Evolutionary conservation across 2,113 vertebrate genomes (phyloP).

Genomic region (Saguinus midas): DNA sequence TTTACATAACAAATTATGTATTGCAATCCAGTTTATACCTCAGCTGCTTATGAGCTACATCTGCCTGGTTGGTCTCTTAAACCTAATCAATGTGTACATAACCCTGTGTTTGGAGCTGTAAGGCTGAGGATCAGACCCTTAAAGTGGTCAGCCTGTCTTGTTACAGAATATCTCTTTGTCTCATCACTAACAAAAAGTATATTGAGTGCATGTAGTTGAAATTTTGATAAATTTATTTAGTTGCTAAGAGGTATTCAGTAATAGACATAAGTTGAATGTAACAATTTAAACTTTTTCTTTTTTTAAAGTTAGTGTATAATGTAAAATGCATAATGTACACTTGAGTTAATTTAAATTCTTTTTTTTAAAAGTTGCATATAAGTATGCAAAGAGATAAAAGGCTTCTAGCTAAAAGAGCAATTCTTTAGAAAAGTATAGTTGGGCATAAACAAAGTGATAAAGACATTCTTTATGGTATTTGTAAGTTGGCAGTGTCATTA

Average conservation of each 20-base stretch:
- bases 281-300: slow-evolving; percentile 13
- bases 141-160: neutral
- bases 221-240: slow-evolving; percentile 35
- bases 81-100: neutral
- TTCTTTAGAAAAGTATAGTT: slow-evolving; percentile 18
- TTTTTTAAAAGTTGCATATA: slow-evolving; percentile 11
- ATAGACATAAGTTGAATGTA: neutral
- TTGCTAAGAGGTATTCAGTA: neutral
- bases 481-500: neutral
- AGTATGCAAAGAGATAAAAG: neutral
- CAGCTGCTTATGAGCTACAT: neutral
- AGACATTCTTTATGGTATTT: neutral
- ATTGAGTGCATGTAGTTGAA: slow-evolving; percentile 9
- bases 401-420: neutral
- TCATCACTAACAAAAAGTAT: neutral
- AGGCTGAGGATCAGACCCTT: neutral
- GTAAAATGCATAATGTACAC: neutral
- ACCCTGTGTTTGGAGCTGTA: neutral
- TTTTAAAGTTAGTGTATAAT: neutral
- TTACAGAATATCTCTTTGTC: neutral
- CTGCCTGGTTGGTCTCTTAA: neutral
- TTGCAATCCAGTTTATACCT: neutral
- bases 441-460: slow-evolving; percentile 1
- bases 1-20: neutral
- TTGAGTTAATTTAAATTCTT: slow-evolving; percentile 19